Evolutionary conservation across 35 echinoderm and acorn worm species (phyloP), one percentile per base, ranked within the genome.

Genomic region (Apostichopus japonicus): DNA sequence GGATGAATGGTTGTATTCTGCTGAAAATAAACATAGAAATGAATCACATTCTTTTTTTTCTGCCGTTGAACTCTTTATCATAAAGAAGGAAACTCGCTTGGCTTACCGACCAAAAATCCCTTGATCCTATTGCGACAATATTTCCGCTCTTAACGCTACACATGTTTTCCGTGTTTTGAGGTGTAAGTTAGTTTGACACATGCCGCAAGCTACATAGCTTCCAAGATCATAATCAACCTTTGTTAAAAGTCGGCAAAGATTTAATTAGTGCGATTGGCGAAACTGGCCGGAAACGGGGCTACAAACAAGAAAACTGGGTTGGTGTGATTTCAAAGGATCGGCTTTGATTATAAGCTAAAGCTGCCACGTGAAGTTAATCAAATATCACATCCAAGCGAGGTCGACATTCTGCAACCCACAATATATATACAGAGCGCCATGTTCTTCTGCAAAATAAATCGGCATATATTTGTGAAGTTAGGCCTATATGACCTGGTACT

Each of bases 231-330:
- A 84, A 84, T 84, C 81, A 84, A 58, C 23, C 81, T 84, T 84
- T 84, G 81, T 84, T 84, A 59, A 59, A 55, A 56, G 81, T 84
- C 81, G 81, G 56, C 81, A 84, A 21, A 84, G 81, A 84, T 84
- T 84, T 84, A 84, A 84, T 84, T 84, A 84, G 81, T 84, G 55
- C 54, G 81, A 84, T 84, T 84, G 54, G 81, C 54, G 81, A 84
- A 58, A 84, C 53, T 57, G 81, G 51, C 81, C 71, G 71, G 71
- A 75, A 75, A 75, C 15, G 16, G 71, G 71, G 17, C 7, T 7
- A 14, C 15, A n/a, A 14, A 75, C 15, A 23, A 75, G 16, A 75
- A 23, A 75, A 75, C 71, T 75, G 22, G 71, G 71, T 75, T 75
- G 71, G 71, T 75, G 15, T 19, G 71, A 14, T 23, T 75, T 75